phyloP scores from a whole-genome alignment of 2,113 vertebrate genomes.

The Solea solea region DNA sequence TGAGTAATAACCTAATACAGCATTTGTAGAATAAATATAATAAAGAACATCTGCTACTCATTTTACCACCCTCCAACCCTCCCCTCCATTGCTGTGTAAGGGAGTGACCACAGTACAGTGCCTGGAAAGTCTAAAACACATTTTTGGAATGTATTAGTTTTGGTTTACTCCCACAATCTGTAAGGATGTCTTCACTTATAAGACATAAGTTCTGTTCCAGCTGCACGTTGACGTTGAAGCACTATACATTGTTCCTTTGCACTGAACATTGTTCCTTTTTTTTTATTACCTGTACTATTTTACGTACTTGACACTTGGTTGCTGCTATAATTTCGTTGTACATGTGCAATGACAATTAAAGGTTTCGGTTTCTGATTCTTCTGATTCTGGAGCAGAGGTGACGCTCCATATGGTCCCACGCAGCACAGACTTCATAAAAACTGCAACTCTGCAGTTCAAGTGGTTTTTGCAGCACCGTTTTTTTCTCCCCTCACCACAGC shows the following conservation, averaged over 20 bases:
- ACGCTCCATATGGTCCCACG: background rate
- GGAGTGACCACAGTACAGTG: conserved; percentile 43
- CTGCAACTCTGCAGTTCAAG: conserved; percentile 4
- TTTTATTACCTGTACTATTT: too few relatives aligned
- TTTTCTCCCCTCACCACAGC: background rate
- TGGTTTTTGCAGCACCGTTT: conserved; percentile 15
- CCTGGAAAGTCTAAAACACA: conserved; percentile 31
- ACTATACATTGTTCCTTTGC: too few relatives aligned
- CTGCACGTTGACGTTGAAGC: background rate
- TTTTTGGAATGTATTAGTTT: conserved; percentile 5
- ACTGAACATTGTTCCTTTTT: too few relatives aligned
- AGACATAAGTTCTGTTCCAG: background rate
- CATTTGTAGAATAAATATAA: background rate
- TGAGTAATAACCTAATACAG: background rate
- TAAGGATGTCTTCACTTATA: background rate
- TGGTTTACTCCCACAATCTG: background rate
- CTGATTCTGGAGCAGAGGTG: too few relatives aligned
- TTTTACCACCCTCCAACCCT: conserved; percentile 15
- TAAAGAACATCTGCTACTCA: conserved; percentile 44
- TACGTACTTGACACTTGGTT: too few relatives aligned
- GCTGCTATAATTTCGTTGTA: too few relatives aligned
- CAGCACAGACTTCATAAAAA: background rate
- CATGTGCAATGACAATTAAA: too few relatives aligned
- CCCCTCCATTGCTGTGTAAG: conserved; percentile 34
- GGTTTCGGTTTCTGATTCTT: too few relatives aligned